These are phyloP conservation scores for Pelochelys cantorii DNA, from an alignment of 2,797 vertebrate genomes.

Conservation along the genomic window DNA sequence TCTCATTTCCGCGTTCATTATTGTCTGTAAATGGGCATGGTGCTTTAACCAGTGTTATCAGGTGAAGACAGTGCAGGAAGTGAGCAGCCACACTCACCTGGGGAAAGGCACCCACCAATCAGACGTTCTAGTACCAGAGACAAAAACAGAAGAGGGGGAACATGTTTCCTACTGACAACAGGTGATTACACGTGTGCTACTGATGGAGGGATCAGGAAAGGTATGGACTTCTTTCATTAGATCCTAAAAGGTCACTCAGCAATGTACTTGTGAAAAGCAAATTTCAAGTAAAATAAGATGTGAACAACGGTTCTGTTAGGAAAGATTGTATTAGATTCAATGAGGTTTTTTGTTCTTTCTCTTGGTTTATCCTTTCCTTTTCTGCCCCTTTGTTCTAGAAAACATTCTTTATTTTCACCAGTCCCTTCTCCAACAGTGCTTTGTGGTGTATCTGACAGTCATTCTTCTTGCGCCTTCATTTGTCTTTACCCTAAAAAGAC, in stretches of 20 bases:
- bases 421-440: conserved; percentile 46
- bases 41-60: conserved; percentile 90
- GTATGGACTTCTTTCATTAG: conserved; percentile 85
- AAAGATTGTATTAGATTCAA: conserved; percentile 62
- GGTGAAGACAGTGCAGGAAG: conserved; percentile 96
- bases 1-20: conserved; percentile 81
- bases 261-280: conserved; percentile 64
- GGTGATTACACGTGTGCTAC: conserved; percentile 94
- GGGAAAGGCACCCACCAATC: conserved; percentile 91
- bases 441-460: conserved; percentile 59
- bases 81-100: conserved; percentile 93
- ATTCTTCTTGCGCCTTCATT: conserved; percentile 67
- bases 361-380: conserved; percentile 44
- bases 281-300: conserved; percentile 59
- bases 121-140: conserved; percentile 93
- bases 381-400: conserved; percentile 60
- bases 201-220: conserved; percentile 93
- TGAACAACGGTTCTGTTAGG: conserved; percentile 56
- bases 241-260: conserved; percentile 70
- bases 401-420: conserved; percentile 31
- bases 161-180: conserved; percentile 95
- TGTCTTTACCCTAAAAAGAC: conserved; percentile 46
- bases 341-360: conserved; percentile 50
- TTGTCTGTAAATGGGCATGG: conserved; percentile 83
- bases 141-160: conserved; percentile 90